A percentile compares a stretch with the other conserved stretches of the same genome.
Conservation (phyloP, 2,113 vertebrate genomes). For the Tragelaphus buxtoni region DNA sequence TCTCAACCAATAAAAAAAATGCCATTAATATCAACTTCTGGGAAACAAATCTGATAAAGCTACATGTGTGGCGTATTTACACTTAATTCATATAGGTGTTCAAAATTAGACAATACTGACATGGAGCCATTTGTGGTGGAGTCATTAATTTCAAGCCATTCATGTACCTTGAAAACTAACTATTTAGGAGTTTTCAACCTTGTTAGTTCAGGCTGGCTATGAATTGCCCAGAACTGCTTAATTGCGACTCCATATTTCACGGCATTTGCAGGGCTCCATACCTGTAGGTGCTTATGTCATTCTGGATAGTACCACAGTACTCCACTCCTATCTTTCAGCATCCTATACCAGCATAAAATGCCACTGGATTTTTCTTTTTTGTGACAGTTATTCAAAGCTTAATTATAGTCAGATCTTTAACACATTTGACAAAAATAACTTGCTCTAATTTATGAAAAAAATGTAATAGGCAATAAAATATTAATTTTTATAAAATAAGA, state of each 20-base stretch:
- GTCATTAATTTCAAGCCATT: background rate
- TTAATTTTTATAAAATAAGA: background rate
- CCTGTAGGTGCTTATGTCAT: background rate
- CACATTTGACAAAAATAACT: background rate
- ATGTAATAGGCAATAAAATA: background rate
- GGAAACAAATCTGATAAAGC: conserved; percentile 84
- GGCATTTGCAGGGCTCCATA: background rate
- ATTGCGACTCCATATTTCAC: background rate
- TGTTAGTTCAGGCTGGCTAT: background rate
- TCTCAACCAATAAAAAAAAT: conserved; percentile 74
- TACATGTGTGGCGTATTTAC: conserved; percentile 79
- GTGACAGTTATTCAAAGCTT: background rate
- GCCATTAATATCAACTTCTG: conserved; percentile 84
- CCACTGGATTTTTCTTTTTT: background rate
- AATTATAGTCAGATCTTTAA: background rate
- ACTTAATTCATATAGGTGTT: conserved; percentile 78
- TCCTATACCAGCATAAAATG: background rate
- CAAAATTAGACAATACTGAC: conserved; percentile 77
- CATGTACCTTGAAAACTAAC: background rate
- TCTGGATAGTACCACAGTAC: background rate
- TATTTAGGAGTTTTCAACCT: background rate
- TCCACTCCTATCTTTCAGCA: background rate
- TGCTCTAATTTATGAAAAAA: conserved; percentile 1
- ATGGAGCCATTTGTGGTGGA: conserved; percentile 81
- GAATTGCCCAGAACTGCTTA: background rate